A percentile compares a stretch with the other conserved stretches of the same genome.
Evolutionary conservation across 2,888 invertebrate genomes (phyloP).

Genomic region (Eutolmus rufibarbis): DNA sequence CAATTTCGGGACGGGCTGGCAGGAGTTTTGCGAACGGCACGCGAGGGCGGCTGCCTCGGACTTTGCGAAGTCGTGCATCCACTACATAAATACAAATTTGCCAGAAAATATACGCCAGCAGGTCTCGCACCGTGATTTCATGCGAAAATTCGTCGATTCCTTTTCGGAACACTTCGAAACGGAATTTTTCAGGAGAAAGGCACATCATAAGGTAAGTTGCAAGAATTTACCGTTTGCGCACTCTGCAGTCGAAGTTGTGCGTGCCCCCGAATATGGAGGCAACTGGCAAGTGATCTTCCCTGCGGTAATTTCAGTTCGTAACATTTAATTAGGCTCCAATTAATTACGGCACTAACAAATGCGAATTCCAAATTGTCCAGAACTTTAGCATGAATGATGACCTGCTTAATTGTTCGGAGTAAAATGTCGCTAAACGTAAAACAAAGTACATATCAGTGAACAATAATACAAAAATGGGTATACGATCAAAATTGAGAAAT

Average conservation of each 20-base stretch:
- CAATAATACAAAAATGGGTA: too few relatives aligned
- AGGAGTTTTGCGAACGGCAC: conserved; percentile 87
- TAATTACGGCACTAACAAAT: too few relatives aligned
- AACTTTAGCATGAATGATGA: too few relatives aligned
- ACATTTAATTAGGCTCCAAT: too few relatives aligned
- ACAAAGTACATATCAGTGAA: too few relatives aligned
- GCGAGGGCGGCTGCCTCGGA: conserved; percentile 84
- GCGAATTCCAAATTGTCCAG: too few relatives aligned
- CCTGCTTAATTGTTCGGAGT: too few relatives aligned
- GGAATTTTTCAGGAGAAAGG: conserved; percentile 71
- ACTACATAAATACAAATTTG: conserved; percentile 75
- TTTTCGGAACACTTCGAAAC: conserved; percentile 86
- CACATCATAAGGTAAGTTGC: conserved; percentile 62
- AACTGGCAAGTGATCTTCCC: neutral
- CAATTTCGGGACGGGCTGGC: conserved; percentile 75
- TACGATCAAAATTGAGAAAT: too few relatives aligned
- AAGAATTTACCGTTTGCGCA: neutral
- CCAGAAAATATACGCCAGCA: conserved; percentile 72
- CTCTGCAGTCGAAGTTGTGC: too few relatives aligned
- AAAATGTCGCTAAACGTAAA: too few relatives aligned
- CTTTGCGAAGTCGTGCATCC: conserved; percentile 86
- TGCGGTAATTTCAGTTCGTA: neutral
- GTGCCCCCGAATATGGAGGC: neutral
- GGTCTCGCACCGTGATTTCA: conserved; percentile 78
- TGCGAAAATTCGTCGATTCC: conserved; percentile 82